These are phyloP conservation scores for Engraulis encrasicolus DNA, from an alignment of 2,113 vertebrate genomes.

Conservation along the genomic window DNA sequence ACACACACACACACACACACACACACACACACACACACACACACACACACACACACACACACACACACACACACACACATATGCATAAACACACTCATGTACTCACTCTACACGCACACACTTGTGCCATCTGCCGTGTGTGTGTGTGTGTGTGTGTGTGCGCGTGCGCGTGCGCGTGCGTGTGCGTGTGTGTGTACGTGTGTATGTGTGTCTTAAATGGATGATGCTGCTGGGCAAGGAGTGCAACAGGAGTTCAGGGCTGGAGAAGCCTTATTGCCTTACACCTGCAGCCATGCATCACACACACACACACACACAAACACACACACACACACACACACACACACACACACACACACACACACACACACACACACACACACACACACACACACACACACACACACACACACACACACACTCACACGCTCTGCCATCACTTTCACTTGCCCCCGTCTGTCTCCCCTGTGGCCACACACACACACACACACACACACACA, in stretches of 20 bases:
- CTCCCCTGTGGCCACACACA: background rate
- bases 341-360: background rate
- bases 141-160: too few species aligned
- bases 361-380: background rate
- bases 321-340: background rate
- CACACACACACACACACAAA: background rate
- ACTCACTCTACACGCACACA: too few species aligned
- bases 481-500: too few species aligned
- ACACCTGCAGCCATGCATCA: background rate
- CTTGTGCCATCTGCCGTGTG: too few species aligned
- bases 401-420: background rate
- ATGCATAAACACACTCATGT: too few species aligned
- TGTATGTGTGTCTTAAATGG: too few species aligned
- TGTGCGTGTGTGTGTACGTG: too few species aligned
- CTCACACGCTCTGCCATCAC: background rate
- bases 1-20: too few species aligned
- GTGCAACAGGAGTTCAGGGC: constrained; percentile 3
- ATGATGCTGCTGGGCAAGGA: background rate
- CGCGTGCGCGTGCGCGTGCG: too few species aligned
- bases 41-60: too few species aligned
- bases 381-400: background rate
- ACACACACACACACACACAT: too few species aligned
- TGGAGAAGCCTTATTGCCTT: background rate
- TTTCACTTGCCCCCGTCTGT: background rate
- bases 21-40: too few species aligned